A percentile compares a stretch with the other conserved stretches of the same genome.
Conservation (phyloP, 2,113 vertebrate species). For the Scophthalmus maximus region DNA sequence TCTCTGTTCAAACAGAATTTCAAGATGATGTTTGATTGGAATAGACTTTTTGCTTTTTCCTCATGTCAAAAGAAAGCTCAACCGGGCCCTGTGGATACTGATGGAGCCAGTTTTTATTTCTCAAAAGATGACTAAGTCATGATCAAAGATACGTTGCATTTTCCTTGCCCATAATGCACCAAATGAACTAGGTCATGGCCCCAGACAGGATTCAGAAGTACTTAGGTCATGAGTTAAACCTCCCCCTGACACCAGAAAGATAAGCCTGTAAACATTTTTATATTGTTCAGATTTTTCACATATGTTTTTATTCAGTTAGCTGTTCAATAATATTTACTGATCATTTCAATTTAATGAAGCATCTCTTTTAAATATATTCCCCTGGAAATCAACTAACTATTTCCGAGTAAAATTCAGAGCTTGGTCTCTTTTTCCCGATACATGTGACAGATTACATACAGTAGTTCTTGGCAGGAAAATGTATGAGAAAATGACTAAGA, state of each 20-base stretch:
- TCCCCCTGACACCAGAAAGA: no score
- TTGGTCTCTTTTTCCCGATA: background rate
- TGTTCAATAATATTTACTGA: background rate
- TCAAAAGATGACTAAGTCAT: background rate
- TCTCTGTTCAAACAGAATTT: background rate
- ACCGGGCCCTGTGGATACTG: background rate
- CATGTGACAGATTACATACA: background rate
- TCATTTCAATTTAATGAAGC: background rate
- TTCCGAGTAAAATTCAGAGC: background rate
- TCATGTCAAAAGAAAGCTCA: background rate
- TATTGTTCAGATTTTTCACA: background rate
- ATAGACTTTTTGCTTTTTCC: slow-evolving; percentile 3
- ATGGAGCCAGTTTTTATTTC: background rate
- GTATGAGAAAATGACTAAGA: background rate
- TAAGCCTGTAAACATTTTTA: background rate
- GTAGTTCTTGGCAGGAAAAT: background rate
- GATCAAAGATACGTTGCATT: background rate
- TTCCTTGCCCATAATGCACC: background rate
- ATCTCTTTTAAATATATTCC: background rate
- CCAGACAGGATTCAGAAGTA: background rate
- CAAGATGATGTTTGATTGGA: background rate
- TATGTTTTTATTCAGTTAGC: no score
- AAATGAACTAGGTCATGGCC: no score
- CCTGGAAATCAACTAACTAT: background rate
- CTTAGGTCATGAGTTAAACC: background rate